Base-by-base conservation (phyloP, 2,797 vertebrate genomes). In the Champsocephalus esox region DNA sequence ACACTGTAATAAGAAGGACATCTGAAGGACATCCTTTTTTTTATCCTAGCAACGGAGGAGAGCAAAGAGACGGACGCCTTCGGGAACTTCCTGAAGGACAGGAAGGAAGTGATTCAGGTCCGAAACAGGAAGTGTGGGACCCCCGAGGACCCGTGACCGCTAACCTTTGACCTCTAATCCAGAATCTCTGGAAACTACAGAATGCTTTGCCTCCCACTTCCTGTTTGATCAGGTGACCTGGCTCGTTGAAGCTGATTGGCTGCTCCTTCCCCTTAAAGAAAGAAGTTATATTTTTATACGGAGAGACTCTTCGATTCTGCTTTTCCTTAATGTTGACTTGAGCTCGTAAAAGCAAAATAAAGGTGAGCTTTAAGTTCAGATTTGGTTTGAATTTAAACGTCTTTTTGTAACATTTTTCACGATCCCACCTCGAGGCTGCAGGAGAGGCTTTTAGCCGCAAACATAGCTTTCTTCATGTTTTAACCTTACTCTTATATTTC, bases 31-130 rank as follows among this genome's bases (percentile, higher is more conserved):
- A 8, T 32, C 12, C 6, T 54, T 13, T 34, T 24, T 61, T 34
- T 5, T 45, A 13, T 16, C 48, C 6, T 63, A 99, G 98, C 91
- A 59, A 96, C 95, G 5, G 97, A 98, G 88, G 95, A 97, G 77
- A 97, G 97, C 83, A 97, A 92, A 5, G 97, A 99, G 91, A 86
- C 82, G 3, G 91, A 94, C 19, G 95, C 97, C 9, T 99, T 99
- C 48, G 93, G 90, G 70, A 98, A 94, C 87, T 99, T 99, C 82
- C 90, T 98, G 92, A 93, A 94, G 70, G 96, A 97, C 54, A 89
- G 95, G 6, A 91, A 84, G 84, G 87, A 94, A 79, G 94, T 96
- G 50, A 94, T 96, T 75, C 92, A 94, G 83, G 93, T 92, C 59
- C 95, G 94, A 66, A 96, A 92, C 83, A 92, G 73, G 50, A 94